Conservation (phyloP, 2,113 vertebrate species). For the Fukomys damarensis region DNA sequence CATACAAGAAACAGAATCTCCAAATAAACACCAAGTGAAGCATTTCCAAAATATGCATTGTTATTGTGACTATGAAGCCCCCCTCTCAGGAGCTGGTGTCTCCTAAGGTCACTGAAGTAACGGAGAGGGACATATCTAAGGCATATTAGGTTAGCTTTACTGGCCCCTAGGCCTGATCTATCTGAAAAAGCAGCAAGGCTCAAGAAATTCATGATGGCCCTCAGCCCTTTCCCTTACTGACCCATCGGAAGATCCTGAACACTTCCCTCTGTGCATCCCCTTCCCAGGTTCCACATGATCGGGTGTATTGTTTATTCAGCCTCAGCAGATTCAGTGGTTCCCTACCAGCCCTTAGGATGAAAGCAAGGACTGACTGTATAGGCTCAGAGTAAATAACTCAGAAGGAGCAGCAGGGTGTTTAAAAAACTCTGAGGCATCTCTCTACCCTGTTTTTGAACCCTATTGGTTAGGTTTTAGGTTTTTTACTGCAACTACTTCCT, state of each 20-base stretch:
- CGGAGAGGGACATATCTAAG: background rate
- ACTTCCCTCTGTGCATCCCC: no score
- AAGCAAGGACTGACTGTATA: background rate
- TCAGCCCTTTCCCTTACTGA: background rate
- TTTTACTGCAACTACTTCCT: background rate
- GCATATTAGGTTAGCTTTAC: background rate
- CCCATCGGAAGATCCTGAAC: background rate
- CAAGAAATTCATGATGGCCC: background rate
- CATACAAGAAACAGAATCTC: background rate
- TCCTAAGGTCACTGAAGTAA: background rate
- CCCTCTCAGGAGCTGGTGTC: background rate
- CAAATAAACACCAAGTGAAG: slow-evolving; percentile 23
- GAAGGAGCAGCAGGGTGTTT: background rate
- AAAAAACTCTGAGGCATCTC: background rate
- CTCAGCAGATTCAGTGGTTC: background rate
- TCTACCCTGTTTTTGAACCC: background rate
- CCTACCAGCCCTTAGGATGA: accelerated
- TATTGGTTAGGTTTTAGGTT: background rate
- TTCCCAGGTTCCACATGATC: accelerated
- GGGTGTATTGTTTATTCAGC: background rate
- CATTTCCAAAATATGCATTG: background rate
- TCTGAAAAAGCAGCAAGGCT: background rate
- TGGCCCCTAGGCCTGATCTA: background rate
- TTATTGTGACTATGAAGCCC: background rate
- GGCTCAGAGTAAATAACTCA: background rate